A percentile compares a stretch with the other conserved stretches of the same genome.
Evolutionary conservation across 2,797 vertebrate genomes (phyloP).

Genomic region (Eulemur albifrons): DNA sequence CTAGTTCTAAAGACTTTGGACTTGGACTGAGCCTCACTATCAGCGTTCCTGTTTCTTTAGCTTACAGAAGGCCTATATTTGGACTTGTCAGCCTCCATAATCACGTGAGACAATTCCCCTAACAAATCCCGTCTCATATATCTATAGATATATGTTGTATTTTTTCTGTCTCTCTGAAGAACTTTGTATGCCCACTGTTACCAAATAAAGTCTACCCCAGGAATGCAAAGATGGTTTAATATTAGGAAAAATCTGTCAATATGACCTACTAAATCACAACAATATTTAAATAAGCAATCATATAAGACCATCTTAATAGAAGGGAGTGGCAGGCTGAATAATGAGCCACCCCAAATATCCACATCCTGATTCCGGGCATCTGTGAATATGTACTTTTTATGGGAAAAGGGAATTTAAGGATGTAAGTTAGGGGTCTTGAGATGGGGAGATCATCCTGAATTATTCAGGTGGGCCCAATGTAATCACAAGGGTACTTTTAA

Average conservation of each 20-base stretch:
- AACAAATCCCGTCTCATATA: background rate
- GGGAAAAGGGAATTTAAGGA: background rate
- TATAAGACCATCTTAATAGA: background rate
- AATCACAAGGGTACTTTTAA: background rate
- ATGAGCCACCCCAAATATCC: background rate
- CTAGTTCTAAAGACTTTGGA: background rate
- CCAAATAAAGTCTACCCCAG: background rate
- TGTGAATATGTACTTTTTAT: background rate
- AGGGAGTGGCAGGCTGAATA: background rate
- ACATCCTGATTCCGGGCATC: background rate
- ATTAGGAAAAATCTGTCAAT: background rate
- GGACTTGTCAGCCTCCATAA: background rate
- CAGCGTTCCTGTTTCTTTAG: background rate
- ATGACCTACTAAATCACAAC: background rate
- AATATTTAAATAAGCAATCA: background rate
- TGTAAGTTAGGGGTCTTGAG: background rate
- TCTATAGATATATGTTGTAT: background rate
- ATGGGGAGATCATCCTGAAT: background rate
- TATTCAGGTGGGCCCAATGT: background rate
- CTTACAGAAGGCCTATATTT: background rate
- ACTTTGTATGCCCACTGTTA: background rate
- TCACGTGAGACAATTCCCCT: background rate
- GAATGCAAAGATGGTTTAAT: background rate
- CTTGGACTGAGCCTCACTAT: background rate
- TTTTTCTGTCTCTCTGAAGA: background rate